Percentiles rank a stretch among this genome's conserved stretches.
phyloP scores from a whole-genome alignment of 2,797 vertebrate species.

The Coregonus suidteri region DNA sequence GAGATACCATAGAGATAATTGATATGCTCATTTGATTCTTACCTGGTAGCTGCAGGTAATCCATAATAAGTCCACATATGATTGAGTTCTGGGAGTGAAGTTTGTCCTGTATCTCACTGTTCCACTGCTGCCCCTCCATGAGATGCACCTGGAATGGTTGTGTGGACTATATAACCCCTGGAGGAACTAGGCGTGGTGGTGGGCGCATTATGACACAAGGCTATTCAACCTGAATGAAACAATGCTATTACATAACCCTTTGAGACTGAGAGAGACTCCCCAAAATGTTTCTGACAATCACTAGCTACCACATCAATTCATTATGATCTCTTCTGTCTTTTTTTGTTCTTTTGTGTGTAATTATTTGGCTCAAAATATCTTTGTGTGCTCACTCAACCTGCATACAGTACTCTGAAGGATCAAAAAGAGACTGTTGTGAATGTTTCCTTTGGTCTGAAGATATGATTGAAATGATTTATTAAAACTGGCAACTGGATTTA shows the following conservation, averaged over 20 bases:
- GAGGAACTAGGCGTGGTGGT: neutral
- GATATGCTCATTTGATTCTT: conserved; percentile 3
- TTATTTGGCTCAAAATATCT: neutral
- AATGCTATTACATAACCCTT: too few relatives aligned
- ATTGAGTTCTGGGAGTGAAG: neutral
- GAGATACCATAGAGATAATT: neutral
- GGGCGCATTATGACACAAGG: neutral
- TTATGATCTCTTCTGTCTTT: neutral
- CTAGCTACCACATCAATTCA: neutral
- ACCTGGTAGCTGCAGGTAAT: conserved; percentile 45
- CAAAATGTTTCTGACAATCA: too few relatives aligned
- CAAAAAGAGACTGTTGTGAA: neutral
- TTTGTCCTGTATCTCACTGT: neutral
- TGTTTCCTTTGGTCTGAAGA: neutral
- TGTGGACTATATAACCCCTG: neutral
- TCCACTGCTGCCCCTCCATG: neutral
- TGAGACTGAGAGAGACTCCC: too few relatives aligned
- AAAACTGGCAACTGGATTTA: neutral
- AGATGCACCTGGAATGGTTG: neutral
- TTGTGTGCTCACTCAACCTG: neutral
- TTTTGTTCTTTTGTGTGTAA: neutral
- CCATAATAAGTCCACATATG: conserved; percentile 30
- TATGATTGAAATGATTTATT: neutral
- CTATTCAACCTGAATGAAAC: neutral
- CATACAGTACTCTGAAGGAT: neutral